These are phyloP conservation scores for Odontophorus gujanensis DNA, from an alignment of 2,113 vertebrate species.

Conservation along the genomic window DNA sequence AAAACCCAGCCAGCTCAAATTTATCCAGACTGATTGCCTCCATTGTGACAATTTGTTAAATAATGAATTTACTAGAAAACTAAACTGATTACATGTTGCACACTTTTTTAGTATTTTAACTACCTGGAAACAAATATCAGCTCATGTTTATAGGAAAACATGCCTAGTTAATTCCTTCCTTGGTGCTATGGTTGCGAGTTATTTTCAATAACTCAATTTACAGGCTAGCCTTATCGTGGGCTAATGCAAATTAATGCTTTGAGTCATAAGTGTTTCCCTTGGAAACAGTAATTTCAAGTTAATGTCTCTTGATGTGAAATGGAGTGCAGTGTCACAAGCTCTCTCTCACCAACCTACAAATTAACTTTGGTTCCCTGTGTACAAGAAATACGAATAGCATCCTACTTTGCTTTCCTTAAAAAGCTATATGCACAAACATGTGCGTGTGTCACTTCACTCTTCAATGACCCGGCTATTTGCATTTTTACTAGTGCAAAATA, in stretches of 20 bases:
- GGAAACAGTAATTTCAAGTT: slow-evolving; percentile 74
- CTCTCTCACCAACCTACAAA: slow-evolving; percentile 62
- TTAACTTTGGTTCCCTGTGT: slow-evolving; percentile 41
- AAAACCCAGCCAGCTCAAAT: slow-evolving; percentile 25
- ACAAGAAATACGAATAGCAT: not conserved
- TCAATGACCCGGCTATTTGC: not conserved
- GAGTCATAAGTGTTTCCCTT: slow-evolving; percentile 73
- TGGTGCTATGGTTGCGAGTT: slow-evolving; percentile 46
- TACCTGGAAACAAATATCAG: slow-evolving; percentile 38
- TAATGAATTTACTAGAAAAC: slow-evolving; percentile 27
- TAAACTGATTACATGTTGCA: slow-evolving; percentile 41
- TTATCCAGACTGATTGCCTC: slow-evolving; percentile 49
- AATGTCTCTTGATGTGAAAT: slow-evolving; percentile 73
- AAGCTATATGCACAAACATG: not conserved
- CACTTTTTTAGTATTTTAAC: slow-evolving; percentile 52
- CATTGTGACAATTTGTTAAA: slow-evolving; percentile 47
- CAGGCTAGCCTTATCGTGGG: slow-evolving; percentile 57
- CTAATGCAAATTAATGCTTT: slow-evolving; percentile 73
- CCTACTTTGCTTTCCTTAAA: not conserved
- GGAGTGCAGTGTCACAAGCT: slow-evolving; percentile 69
- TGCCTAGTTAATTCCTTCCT: slow-evolving; percentile 62
- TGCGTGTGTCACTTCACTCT: not conserved
- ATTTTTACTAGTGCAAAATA: not conserved
- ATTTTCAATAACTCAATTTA: slow-evolving; percentile 74
- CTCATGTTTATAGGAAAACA: slow-evolving; percentile 47